A percentile compares a stretch with the other conserved stretches of the same genome.
Conservation (phyloP, 2,888 invertebrate genomes). For the Barypeithes pellucidus region DNA sequence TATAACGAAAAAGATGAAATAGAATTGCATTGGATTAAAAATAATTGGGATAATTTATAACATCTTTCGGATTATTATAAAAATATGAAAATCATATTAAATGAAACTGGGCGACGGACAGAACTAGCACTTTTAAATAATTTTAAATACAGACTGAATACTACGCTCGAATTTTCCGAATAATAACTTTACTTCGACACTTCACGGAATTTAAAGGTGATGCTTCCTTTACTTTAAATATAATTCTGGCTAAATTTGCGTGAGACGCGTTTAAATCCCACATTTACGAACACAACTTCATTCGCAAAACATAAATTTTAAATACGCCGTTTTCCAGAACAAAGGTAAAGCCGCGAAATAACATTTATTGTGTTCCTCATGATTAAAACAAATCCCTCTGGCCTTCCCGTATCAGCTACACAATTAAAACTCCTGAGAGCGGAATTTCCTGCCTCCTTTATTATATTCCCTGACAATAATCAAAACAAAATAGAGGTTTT, state of each 20-base stretch:
- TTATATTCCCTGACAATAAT: slow-evolving; percentile 43
- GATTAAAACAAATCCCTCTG: slow-evolving; percentile 51
- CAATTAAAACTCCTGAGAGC: slow-evolving; percentile 37
- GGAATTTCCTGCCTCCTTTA: slow-evolving; percentile 42
- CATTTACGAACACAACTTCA: slow-evolving; percentile 12
- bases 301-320: slow-evolving; percentile 9
- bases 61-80: no score
- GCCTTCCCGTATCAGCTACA: slow-evolving; percentile 41
- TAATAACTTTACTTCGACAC: not conserved
- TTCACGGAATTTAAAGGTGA: not conserved
- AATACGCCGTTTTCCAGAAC: slow-evolving; percentile 34
- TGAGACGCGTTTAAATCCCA: not conserved
- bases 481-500: slow-evolving; percentile 30
- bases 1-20: no score
- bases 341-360: slow-evolving; percentile 44
- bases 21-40: no score
- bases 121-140: no score
- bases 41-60: no score
- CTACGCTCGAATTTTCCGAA: not conserved
- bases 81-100: no score
- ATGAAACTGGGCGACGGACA: no score
- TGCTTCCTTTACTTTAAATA: not conserved
- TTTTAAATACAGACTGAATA: no score
- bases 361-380: slow-evolving; percentile 52
- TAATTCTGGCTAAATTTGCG: not conserved